Evolutionary conservation across 2,888 invertebrate genomes (phyloP), one percentile per base, ranked within the genome.

Genomic region (Orthosia gracilis): DNA sequence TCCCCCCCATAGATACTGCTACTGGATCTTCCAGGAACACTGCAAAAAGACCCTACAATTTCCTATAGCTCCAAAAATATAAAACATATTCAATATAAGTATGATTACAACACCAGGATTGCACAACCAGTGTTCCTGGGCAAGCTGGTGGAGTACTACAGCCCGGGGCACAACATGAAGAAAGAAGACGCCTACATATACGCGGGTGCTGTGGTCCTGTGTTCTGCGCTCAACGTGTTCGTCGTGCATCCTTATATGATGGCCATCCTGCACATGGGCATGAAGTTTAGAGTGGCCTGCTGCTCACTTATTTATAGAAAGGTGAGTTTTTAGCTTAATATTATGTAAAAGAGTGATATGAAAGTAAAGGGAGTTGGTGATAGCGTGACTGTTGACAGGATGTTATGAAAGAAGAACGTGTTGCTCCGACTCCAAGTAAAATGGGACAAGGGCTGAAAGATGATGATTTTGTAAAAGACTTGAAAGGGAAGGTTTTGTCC

Each of bases 171-270:
- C 40, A 73, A 87, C 0, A 92, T 96, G 81, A 90, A 90, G 21
- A 89, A 94, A 61, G 90, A 95, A 4, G 96, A 98, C 45, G 98
- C 99, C 0, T 98, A 98, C 91, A 92, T 98, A 65, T 98, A 98
- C 91, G 98, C 98, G 1, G 97, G 96, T 0, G 97, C 97, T 5
- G 97, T 99, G 49, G 97, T 98, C 18, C 87, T 98, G 23, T 98
- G 98, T 88, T 98, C 98, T 0, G 97, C 98, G 0, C 89, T 98
- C 63, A 98, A 98, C 88, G 97, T 98, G 40, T 95, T 98, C 85
- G 96, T 98, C n/a, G 97, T 98, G 82, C 99, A 99, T 94, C 98
- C 98, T 0, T 98, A 98, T 91, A 98, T 99, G 97, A 97, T 99
- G 97, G 98, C 97, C 23, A 97, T 98, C 21, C 96, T 98, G 69